Base-by-base conservation (phyloP, 2,888 invertebrate species). In the Himalopsyche tibetana region DNA sequence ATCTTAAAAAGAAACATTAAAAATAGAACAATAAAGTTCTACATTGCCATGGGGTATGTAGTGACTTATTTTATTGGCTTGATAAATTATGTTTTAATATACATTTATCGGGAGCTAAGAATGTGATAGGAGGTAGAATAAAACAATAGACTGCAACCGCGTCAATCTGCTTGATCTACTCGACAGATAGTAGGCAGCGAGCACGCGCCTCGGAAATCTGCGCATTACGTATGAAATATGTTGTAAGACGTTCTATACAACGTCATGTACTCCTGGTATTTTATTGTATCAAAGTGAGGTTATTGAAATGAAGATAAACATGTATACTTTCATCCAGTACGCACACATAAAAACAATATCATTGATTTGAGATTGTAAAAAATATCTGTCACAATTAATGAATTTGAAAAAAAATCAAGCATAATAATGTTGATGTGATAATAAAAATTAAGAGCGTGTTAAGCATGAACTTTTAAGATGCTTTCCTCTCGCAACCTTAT, bases 41-140 rank as follows among this genome's bases (percentile, higher is more conserved):
- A 38, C 17, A 17, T 15, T 5, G 55, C 82, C 82, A 45, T 28
- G 19, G 69, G 87, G 80, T 63, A 86, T 51, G 80, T 82, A 86
- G 80, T 84, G 85, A 85, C 82, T 84, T 85, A 83, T 83, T 85
- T 83, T 85, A 85, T 85, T 85, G 28, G 85, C 55, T 81, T 88
- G 88, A 88, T 88, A 87, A 88, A 87, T 88, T 88, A 86, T 84
- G 82, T 82, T 88, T 87, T 88, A 87, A 88, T 88, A 87, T 84
- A 82, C 86, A 83, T 87, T 86, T 88, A 87, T 85, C 87, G 84
- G 86, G 86, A 85, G 86, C 69, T 80, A 79, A 88, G 85, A 88
- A 88, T 88, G 88, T 85, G 80, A 87, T 87, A 88, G 88, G 88
- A 83, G 88, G 88, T 84, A 82, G 86, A 17, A 80, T 55, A 83